Percentiles rank a stretch among this genome's conserved stretches.
Evolutionary conservation across 2,888 invertebrate species (phyloP).

Genomic region (Erebia aethiops): DNA sequence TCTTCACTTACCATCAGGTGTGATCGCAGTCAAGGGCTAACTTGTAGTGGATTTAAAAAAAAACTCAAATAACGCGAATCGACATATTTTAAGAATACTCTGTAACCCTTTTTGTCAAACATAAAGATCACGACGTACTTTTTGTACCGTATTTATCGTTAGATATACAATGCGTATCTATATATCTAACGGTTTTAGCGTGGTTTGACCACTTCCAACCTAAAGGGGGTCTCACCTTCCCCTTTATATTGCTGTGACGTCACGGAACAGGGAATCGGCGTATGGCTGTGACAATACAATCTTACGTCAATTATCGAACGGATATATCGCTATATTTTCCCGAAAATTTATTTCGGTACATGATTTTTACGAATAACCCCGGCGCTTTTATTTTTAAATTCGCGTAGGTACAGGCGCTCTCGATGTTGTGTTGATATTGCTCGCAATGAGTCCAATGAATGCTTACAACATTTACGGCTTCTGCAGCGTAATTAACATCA

Average conservation of each 20-base stretch:
- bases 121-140: neutral
- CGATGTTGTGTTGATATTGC: conserved; percentile 45
- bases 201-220: conserved; percentile 9
- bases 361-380: conserved; percentile 45
- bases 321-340: conserved; percentile 54
- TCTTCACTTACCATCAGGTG: too few species aligned
- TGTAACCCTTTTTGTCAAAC: neutral
- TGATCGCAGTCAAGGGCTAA: too few species aligned
- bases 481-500: conserved; percentile 12
- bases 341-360: conserved; percentile 54
- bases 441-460: conserved; percentile 62
- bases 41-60: too few species aligned
- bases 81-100: neutral
- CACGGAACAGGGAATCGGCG: neutral
- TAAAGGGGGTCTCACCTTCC: neutral
- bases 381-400: conserved; percentile 62
- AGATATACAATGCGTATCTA: neutral
- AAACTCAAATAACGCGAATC: too few species aligned
- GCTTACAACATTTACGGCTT: conserved; percentile 52
- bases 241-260: neutral
- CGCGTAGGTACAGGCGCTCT: conserved; percentile 50
- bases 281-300: conserved; percentile 6
- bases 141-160: neutral
- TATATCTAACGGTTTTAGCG: neutral
- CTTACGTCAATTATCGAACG: conserved; percentile 45